Evolutionary conservation across 2,113 vertebrate genomes (phyloP).

Genomic region (Tachysurus fulvidraco): DNA sequence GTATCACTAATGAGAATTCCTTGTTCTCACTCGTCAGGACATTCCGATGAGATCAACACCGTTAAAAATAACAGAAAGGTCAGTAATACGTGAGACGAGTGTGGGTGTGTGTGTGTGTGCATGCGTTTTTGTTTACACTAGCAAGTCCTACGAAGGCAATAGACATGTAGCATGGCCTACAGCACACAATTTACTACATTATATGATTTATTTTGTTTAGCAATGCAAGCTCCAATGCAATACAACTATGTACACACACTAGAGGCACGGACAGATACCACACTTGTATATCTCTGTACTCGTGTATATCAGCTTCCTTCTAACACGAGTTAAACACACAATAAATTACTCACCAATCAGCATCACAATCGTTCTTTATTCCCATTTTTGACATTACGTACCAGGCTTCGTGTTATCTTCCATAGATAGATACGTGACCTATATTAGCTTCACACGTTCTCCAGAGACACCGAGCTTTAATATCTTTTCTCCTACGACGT

Average conservation of each 20-base stretch:
- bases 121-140: neutral
- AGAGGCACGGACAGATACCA: neutral
- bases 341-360: neutral
- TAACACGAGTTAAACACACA: neutral
- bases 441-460: neutral
- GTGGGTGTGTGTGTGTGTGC: neutral
- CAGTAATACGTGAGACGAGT: conserved; percentile 29
- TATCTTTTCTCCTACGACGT: neutral
- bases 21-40: conserved; percentile 70
- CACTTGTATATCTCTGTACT: too few relatives aligned
- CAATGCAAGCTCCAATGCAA: neutral
- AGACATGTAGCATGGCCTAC: neutral
- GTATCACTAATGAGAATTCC: neutral
- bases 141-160: neutral
- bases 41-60: conserved; percentile 79
- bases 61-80: conserved; percentile 82
- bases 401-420: neutral
- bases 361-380: neutral
- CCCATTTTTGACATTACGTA: too few relatives aligned
- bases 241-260: too few relatives aligned
- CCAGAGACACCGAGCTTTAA: neutral
- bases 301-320: neutral
- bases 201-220: neutral
- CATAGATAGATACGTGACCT: neutral
- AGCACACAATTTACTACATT: neutral